Percentiles rank a stretch among this genome's conserved stretches.
phyloP scores from a whole-genome alignment of 2,888 invertebrate genomes.

The Cerceris rybyensis region DNA sequence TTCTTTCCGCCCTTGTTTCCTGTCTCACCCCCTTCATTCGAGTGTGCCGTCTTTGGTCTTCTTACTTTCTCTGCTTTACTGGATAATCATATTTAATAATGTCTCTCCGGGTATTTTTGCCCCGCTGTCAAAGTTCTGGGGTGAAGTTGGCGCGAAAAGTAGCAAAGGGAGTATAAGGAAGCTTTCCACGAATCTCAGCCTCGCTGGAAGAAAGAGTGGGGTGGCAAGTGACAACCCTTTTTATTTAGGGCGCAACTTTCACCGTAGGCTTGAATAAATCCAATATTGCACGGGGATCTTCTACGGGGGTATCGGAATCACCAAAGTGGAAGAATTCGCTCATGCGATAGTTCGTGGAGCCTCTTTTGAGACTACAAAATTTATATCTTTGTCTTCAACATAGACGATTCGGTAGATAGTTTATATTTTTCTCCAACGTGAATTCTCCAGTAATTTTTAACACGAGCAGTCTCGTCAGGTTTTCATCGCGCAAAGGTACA shows the following conservation, averaged over 20 bases:
- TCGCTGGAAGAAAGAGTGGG: slow-evolving; percentile 6
- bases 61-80: slow-evolving; percentile 22
- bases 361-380: slow-evolving; percentile 15
- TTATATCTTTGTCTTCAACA: background rate
- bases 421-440: background rate
- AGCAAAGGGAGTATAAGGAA: slow-evolving; percentile 50
- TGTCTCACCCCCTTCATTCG: slow-evolving; percentile 9
- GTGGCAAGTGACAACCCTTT: slow-evolving; percentile 79
- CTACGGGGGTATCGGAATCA: slow-evolving; percentile 15
- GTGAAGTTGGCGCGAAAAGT: slow-evolving; percentile 71
- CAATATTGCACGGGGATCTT: slow-evolving; percentile 73
- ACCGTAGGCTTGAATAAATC: slow-evolving; percentile 76
- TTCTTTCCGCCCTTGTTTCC: slow-evolving; percentile 11
- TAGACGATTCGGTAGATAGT: background rate
- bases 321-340: slow-evolving; percentile 47
- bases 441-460: background rate
- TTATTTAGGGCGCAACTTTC: slow-evolving; percentile 80
- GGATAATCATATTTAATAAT: slow-evolving; percentile 80
- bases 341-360: slow-evolving; percentile 19
- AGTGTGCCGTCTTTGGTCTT: slow-evolving; percentile 12
- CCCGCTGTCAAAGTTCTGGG: slow-evolving; percentile 74
- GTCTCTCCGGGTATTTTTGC: slow-evolving; percentile 77
- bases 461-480: slow-evolving; percentile 2
- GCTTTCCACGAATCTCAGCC: slow-evolving; percentile 24
- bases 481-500: slow-evolving; percentile 30